These are phyloP conservation scores for Apamea monoglypha DNA, from an alignment of 2,888 invertebrate species.

Conservation along the genomic window DNA sequence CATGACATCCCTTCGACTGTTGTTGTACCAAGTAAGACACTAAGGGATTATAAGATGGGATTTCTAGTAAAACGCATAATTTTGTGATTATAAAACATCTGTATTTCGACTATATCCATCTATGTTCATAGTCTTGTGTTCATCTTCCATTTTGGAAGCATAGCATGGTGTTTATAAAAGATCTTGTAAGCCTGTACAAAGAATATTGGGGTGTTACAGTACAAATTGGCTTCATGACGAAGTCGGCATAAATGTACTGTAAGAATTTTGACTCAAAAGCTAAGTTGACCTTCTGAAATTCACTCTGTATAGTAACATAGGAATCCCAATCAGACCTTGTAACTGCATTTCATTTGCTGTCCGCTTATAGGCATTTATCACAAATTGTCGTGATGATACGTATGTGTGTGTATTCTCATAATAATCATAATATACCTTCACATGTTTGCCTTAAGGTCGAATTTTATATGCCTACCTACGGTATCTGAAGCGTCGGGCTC, in stretches of 20 bases:
- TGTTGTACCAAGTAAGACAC: not conserved
- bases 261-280: not conserved
- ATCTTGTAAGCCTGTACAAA: too few relatives aligned
- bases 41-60: not conserved
- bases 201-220: not conserved
- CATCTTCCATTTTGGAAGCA: not conserved
- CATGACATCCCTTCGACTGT: not conserved
- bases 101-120: not conserved
- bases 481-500: rapidly evolving
- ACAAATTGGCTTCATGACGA: not conserved
- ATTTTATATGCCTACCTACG: not conserved
- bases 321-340: slow-evolving; percentile 45
- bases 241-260: not conserved
- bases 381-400: slow-evolving; percentile 7
- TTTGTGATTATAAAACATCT: not conserved
- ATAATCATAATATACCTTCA: slow-evolving; percentile 8
- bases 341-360: slow-evolving; percentile 47
- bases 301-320: not conserved
- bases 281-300: slow-evolving; percentile 16
- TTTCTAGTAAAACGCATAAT: not conserved
- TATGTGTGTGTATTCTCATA: not conserved
- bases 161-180: not conserved
- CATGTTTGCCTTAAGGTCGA: not conserved
- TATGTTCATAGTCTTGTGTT: not conserved
- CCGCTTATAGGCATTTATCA: slow-evolving; percentile 26